These are phyloP conservation scores for Mastacembelus armatus DNA, from an alignment of 2,797 vertebrate species.

Conservation along the genomic window DNA sequence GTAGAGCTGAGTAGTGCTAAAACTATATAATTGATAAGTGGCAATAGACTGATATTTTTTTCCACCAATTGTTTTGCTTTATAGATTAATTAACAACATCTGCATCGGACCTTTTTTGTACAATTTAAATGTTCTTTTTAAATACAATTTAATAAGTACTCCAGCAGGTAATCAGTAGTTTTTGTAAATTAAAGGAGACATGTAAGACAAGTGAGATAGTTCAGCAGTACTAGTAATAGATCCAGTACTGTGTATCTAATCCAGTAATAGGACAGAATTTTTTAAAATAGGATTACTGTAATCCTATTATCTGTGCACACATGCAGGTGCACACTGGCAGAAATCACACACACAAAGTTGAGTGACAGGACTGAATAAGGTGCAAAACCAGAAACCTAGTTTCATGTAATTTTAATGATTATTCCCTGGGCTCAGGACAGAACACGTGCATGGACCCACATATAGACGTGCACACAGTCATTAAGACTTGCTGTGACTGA, in stretches of 20 bases:
- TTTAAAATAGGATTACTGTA: not conserved
- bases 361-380: constrained; percentile 46
- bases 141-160: not conserved
- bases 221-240: no score
- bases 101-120: no score
- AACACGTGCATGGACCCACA: constrained; percentile 3
- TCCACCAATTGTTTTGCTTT: no score
- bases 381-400: constrained; percentile 29
- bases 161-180: not conserved
- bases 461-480: not conserved
- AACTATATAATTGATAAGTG: no score
- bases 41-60: no score
- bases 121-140: no score
- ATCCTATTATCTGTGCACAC: not conserved
- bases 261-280: not conserved
- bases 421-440: constrained; percentile 24
- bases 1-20: no score
- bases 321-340: not conserved
- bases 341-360: constrained; percentile 25
- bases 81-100: no score
- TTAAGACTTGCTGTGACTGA: constrained; percentile 16
- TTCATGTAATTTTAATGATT: constrained; percentile 69
- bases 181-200: not conserved
- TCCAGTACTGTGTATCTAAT: not conserved
- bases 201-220: not conserved